phyloP scores from a whole-genome alignment of 2,797 vertebrate species.

The Micrastur ruficollis region DNA sequence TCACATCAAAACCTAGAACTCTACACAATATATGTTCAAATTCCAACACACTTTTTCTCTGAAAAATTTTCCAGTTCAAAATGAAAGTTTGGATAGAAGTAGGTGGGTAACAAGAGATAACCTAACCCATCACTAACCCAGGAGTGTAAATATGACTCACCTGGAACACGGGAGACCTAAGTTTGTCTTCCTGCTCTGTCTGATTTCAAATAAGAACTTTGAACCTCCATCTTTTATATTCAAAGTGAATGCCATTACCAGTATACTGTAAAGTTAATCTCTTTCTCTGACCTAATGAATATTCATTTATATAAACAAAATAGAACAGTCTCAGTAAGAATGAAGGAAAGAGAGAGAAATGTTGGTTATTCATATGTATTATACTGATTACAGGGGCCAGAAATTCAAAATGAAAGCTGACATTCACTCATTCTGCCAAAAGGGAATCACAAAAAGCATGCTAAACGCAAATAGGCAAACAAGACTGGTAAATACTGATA shows the following conservation, averaged over 20 bases:
- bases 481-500: neutral
- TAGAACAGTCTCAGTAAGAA: neutral
- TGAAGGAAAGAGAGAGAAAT: neutral
- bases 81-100: neutral
- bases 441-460: neutral
- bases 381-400: neutral
- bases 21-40: neutral
- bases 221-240: neutral
- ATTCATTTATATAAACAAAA: neutral
- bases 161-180: neutral
- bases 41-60: neutral
- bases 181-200: neutral
- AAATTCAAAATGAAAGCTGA: constrained; percentile 9
- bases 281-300: neutral
- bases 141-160: neutral
- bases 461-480: neutral
- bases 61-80: neutral
- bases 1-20: neutral
- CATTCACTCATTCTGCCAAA: neutral
- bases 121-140: neutral
- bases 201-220: neutral
- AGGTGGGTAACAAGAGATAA: neutral
- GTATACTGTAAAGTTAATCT: neutral
- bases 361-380: neutral
- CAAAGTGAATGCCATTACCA: neutral